phyloP scores from a whole-genome alignment of 2,797 vertebrate genomes.

The Loris lydekkerianus region DNA sequence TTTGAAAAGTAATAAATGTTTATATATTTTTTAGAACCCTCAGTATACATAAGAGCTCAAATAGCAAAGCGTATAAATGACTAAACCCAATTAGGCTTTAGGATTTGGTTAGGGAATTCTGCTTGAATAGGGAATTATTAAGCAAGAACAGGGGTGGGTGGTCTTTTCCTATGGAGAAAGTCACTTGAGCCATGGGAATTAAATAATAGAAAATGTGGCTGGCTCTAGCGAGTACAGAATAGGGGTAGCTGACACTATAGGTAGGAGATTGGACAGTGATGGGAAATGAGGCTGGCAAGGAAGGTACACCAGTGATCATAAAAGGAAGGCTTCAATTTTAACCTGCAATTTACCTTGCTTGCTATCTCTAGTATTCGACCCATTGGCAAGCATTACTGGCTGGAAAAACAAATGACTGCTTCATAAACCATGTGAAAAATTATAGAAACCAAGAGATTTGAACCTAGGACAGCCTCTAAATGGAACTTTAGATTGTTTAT shows the following conservation, averaged over 20 bases:
- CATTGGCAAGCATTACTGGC: background rate
- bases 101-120: background rate
- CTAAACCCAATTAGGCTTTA: background rate
- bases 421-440: background rate
- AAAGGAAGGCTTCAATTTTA: background rate
- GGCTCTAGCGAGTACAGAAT: background rate
- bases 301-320: background rate
- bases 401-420: background rate
- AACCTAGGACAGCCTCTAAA: background rate
- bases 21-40: too few species aligned
- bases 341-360: background rate
- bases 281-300: background rate
- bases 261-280: background rate
- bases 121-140: background rate
- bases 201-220: background rate
- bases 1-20: too few species aligned
- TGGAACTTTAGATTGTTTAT: constrained; percentile 19
- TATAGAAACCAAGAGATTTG: background rate
- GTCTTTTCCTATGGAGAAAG: background rate
- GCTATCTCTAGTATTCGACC: background rate
- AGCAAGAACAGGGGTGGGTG: background rate
- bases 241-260: too few species aligned
- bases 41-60: background rate
- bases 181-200: background rate
- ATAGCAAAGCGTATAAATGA: background rate